Evolutionary conservation across 2,797 vertebrate genomes (phyloP), one percentile per base, ranked within the genome.

Genomic region (Petrocephalus schoutedeni): DNA sequence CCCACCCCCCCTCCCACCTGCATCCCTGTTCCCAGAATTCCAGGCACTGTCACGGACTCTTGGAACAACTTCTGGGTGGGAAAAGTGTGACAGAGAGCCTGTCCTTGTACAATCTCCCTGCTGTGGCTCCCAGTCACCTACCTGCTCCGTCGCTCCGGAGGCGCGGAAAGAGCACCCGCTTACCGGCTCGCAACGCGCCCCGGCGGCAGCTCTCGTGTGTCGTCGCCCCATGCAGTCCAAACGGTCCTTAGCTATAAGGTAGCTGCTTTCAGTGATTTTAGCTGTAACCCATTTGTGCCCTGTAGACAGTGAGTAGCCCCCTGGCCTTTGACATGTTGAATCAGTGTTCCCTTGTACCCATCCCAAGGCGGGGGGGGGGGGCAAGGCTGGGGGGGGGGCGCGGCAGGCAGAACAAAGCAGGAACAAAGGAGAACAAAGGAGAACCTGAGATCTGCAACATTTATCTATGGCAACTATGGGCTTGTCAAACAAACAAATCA

Each of bases 161-260:
- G 36, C 4, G 67, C 49, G 53, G 12, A 16, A 32, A 16, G 0
- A 57, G 45, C 41, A 51, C 56, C 87, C 88, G 87, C 87, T 89
- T 77, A 36, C 21, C 32, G 36, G 67, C 61, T 36, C 80, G 87
- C 57, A 87, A 58, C 82, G 83, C 23, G 54, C 85, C 57, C 51
- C 90, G 90, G 88, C 45, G 87, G 93, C 89, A 21, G 88, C 90
- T 91, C 93, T 92, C 87, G 88, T 85, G 74, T 93, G 90, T 92
- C 93, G 94, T 92, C 91, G 91, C 92, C 92, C 93, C 94, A 93
- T 95, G 95, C 94, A 96, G 93, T 93, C 94, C 93, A 93, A 67
- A 92, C 90, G 91, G 89, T 92, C 87, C 90, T 94, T 91, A 90
- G 91, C 89, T 94, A 92, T 95, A 93, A 92, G 89, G 91, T 94